Evolutionary conservation across 2,797 vertebrate species (phyloP).

Genomic region (Falco biarmicus): DNA sequence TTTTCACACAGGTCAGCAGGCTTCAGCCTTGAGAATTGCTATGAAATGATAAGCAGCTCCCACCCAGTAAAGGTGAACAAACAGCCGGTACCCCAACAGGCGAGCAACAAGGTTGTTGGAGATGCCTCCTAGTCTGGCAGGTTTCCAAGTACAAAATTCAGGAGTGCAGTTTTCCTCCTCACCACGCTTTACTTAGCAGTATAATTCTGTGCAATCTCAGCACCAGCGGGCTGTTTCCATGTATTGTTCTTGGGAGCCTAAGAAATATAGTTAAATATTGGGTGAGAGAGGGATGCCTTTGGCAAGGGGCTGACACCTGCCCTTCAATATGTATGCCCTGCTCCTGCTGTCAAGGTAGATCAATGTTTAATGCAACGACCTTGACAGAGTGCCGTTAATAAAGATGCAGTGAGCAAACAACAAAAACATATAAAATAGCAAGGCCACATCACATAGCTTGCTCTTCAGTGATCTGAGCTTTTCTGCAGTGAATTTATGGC

Average conservation of each 20-base stretch:
- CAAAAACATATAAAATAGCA: slow-evolving; percentile 7
- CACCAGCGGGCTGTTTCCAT: accelerated
- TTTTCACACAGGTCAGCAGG: background rate
- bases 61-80: background rate
- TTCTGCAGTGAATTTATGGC: background rate
- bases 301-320: background rate
- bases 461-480: background rate
- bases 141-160: background rate
- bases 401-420: slow-evolving; percentile 20
- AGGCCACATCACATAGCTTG: background rate
- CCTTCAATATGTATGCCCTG: background rate
- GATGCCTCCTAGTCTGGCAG: background rate
- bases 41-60: background rate
- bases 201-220: background rate
- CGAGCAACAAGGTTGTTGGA: background rate
- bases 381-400: background rate
- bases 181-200: accelerated
- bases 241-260: background rate
- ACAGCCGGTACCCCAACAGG: background rate
- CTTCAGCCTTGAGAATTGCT: background rate
- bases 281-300: background rate
- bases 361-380: background rate
- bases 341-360: slow-evolving; percentile 32
- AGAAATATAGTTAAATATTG: background rate
- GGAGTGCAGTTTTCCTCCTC: background rate